Percentiles rank a stretch among this genome's conserved stretches.
Conservation (phyloP, 2,797 vertebrate genomes). For the Liasis olivaceus region DNA sequence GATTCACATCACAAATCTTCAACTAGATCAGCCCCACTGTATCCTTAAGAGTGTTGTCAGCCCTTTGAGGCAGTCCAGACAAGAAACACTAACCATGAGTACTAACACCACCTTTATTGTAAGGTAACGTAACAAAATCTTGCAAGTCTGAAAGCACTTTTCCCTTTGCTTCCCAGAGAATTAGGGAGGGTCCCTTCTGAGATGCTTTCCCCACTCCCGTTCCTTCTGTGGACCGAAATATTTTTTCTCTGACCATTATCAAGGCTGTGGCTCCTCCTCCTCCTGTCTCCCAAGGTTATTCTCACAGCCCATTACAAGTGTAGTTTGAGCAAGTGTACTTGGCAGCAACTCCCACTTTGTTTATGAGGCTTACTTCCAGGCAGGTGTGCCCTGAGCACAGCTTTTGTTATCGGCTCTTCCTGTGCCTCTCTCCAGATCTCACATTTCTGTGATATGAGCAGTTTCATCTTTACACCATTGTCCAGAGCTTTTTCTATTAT, state of each 20-base stretch:
- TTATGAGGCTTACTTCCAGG: background rate
- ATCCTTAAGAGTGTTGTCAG: background rate
- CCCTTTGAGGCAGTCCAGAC: background rate
- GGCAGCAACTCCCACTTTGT: background rate
- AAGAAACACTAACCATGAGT: background rate
- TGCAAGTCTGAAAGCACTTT: background rate
- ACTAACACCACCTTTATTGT: background rate
- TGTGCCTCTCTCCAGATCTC: conserved; percentile 4
- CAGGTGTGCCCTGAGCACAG: background rate
- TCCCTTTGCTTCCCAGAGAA: background rate
- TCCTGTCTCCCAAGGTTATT: background rate
- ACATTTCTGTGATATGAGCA: conserved; percentile 1
- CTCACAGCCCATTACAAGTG: background rate
- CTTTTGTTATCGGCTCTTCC: background rate
- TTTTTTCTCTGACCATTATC: background rate
- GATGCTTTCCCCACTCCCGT: background rate
- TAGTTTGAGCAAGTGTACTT: background rate
- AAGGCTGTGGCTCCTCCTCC: background rate
- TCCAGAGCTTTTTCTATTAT: conserved; percentile 9
- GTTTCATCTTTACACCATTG: background rate
- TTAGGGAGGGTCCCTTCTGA: background rate
- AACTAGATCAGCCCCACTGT: background rate
- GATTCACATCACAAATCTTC: background rate
- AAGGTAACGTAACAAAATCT: background rate
- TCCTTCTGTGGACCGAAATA: background rate